Conservation (phyloP, 2,888 invertebrate genomes). For the Cheilosia impressa region DNA sequence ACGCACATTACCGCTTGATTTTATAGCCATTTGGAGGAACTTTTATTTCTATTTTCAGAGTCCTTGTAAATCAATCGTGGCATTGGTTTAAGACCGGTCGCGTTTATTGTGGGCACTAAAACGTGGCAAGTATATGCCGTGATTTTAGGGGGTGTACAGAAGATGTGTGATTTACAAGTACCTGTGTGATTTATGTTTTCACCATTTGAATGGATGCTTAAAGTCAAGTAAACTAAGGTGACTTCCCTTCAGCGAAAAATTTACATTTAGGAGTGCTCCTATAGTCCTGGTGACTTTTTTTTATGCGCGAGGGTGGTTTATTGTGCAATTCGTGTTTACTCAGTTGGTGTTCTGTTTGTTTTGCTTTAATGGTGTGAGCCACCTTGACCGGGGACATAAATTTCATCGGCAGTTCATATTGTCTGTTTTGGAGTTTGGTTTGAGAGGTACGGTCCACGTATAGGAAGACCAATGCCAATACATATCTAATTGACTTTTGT, state of each 20-base stretch:
- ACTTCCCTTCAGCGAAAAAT: conserved; percentile 59
- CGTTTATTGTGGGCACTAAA: conserved; percentile 64
- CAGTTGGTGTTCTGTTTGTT: conserved; percentile 61
- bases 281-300: conserved; percentile 11
- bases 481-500: no score
- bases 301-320: conserved; percentile 32
- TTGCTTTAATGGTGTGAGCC: conserved; percentile 20
- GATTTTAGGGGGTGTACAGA: conserved; percentile 60
- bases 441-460: background rate
- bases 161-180: conserved; percentile 22
- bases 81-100: conserved; percentile 40
- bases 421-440: background rate
- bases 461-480: no score
- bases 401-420: background rate
- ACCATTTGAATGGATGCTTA: conserved; percentile 58
- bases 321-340: conserved; percentile 68
- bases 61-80: conserved; percentile 71
- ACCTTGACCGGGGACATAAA: conserved; percentile 27
- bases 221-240: conserved; percentile 66
- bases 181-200: conserved; percentile 60
- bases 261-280: conserved; percentile 17
- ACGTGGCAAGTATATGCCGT: conserved; percentile 60
- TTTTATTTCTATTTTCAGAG: conserved; percentile 63
- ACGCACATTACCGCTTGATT: conserved; percentile 70
- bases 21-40: conserved; percentile 57